Percentiles rank a stretch among this genome's conserved stretches.
Conservation (phyloP, 2,113 vertebrate genomes). For the Mesembrinibis cayennensis region DNA sequence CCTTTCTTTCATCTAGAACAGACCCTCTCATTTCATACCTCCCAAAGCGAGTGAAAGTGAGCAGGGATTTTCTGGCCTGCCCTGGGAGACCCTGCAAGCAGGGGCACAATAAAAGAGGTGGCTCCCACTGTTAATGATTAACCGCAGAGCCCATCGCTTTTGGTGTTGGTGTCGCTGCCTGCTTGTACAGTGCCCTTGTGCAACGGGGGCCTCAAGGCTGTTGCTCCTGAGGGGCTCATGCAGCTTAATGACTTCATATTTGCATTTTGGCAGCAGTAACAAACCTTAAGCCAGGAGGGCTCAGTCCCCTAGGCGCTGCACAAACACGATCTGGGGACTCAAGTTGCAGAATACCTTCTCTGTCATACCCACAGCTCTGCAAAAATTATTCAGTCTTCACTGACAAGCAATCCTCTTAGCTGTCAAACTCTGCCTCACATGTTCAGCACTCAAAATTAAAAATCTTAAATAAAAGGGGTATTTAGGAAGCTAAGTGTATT, state of each 20-base stretch:
- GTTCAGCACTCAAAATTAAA: slow-evolving; percentile 20
- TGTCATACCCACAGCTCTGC: background rate
- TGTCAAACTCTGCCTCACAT: slow-evolving; percentile 14
- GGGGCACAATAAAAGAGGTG: rapidly evolving
- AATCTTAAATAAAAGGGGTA: slow-evolving; percentile 15
- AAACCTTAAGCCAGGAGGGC: background rate
- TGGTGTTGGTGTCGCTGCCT: background rate
- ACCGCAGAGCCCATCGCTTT: rapidly evolving
- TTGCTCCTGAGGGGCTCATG: background rate
- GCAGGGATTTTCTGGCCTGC: background rate
- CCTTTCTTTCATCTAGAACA: background rate
- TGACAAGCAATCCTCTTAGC: background rate
- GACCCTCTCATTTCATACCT: background rate
- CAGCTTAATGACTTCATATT: background rate
- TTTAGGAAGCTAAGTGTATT: slow-evolving; percentile 49
- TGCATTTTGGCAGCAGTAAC: background rate
- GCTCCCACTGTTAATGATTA: rapidly evolving
- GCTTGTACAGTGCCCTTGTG: background rate
- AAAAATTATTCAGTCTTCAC: background rate
- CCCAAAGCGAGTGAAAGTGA: rapidly evolving
- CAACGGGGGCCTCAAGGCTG: background rate
- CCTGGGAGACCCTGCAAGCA: background rate
- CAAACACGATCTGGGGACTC: background rate
- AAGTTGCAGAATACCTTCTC: background rate
- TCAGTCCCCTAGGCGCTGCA: background rate